Base-by-base conservation (phyloP, 2,113 vertebrate genomes). In the Ammodytes dubius region DNA sequence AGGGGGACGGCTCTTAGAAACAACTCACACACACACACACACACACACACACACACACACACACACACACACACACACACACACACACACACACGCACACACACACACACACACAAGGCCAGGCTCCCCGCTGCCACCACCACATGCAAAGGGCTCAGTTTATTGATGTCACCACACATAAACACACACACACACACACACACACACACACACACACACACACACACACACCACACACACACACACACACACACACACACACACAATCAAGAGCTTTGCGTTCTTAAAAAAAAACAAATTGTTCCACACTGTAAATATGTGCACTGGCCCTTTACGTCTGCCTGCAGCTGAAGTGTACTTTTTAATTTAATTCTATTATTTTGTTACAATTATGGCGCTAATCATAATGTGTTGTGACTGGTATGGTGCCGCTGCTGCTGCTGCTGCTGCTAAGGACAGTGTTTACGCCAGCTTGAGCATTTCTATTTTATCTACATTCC, bases 291-390 rank as follows among this genome's bases (percentile, higher is more conserved):
- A 27, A 27, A 27, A 27, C 27, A 15, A 15, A 40, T 27, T 59
- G 4, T 68, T 58, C 43, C 19, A 67, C 43, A 47, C 47, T 49
- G 53, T 53, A 70, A 79, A 63, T 40, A 49, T 17, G 74, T 65
- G 79, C 90, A 78, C 81, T 82, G 59, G 81, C 79, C 71, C 89
- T 91, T 91, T 88, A 87, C 10, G 0, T 46, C 40, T 45, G 50
- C 73, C 71, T 69, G 66, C 70, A 74, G 82, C 79, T 69, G 49
- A 87, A 81, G 83, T 82, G 70, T 87, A 77, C 74, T 83, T 82
- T 13, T 27, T 27, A 1, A 27, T 27, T 27, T 27, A 27, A 27
- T 27, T 27, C 27, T 1, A 1, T 27, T 27, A 1, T 27, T 27
- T 27, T 27, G 27, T 27, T 27, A 14, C 17, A 3, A 5, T 46